Evolutionary conservation across 2,888 invertebrate species (phyloP).

Genomic region (Idaea biselata): DNA sequence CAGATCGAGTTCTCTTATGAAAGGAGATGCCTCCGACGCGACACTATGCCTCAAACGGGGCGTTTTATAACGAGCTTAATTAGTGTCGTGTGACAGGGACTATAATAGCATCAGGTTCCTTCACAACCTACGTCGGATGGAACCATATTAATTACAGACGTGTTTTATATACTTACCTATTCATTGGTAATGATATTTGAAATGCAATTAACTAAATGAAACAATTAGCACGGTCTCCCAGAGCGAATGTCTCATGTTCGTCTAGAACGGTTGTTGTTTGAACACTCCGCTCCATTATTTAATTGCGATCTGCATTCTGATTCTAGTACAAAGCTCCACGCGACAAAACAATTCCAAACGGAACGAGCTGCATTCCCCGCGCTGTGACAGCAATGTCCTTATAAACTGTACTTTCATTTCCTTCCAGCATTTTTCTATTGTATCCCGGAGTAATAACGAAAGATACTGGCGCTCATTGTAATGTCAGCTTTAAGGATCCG

Average conservation of each 20-base stretch:
- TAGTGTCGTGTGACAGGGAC: not conserved
- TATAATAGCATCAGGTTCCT: not conserved
- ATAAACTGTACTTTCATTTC: constrained; percentile 24
- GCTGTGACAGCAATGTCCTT: constrained; percentile 14
- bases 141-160: no score
- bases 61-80: constrained; percentile 1
- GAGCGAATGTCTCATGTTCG: not conserved
- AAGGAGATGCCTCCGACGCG: not conserved
- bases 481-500: no score
- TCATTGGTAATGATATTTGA: not conserved
- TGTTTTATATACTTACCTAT: not conserved
- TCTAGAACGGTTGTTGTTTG: not conserved
- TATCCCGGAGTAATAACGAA: constrained; percentile 21
- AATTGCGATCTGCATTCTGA: not conserved
- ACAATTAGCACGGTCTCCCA: no score
- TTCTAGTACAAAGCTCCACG: not conserved
- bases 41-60: not conserved
- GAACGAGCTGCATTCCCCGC: constrained; percentile 15
- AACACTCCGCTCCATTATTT: not conserved
- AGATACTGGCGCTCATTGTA: not conserved
- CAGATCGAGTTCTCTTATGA: not conserved
- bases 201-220: not conserved
- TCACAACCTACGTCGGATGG: not conserved
- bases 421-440: constrained; percentile 27
- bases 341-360: constrained; percentile 10